phyloP scores from a whole-genome alignment of 2,888 invertebrate species.

The Trissolcus japonicus region DNA sequence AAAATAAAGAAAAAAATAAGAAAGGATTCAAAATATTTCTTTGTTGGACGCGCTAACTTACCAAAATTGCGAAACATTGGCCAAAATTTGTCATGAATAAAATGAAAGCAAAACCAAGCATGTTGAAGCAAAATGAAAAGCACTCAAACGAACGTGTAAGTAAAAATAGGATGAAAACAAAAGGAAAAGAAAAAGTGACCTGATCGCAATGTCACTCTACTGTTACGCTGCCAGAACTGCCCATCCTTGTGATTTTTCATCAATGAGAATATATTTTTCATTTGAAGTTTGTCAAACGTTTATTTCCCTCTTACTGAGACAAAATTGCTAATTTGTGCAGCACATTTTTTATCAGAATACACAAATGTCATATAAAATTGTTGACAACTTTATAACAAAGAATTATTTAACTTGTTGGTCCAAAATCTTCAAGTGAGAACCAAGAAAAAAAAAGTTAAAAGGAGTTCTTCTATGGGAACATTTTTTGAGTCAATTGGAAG shows the following conservation, averaged over 20 bases:
- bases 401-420: not conserved
- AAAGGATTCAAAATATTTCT: not conserved
- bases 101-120: too few relatives aligned
- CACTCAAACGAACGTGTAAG: not conserved
- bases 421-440: not conserved
- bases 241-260: slow-evolving; percentile 4
- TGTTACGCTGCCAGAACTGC: slow-evolving; percentile 28
- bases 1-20: not conserved
- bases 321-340: too few relatives aligned
- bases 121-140: not conserved
- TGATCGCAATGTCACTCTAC: slow-evolving; percentile 40
- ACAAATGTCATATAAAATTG: too few relatives aligned
- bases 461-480: not conserved
- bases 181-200: slow-evolving; percentile 43
- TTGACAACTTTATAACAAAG: too few relatives aligned
- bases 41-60: not conserved
- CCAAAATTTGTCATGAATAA: not conserved
- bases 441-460: not conserved
- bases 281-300: too few relatives aligned
- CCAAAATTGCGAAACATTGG: not conserved
- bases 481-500: not conserved
- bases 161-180: slow-evolving; percentile 36
- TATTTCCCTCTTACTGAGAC: too few relatives aligned
- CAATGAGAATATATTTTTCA: slow-evolving; percentile 1
- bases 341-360: too few relatives aligned